Base-by-base conservation (phyloP, 2,888 invertebrate species). In the Mythimna vitellina region DNA sequence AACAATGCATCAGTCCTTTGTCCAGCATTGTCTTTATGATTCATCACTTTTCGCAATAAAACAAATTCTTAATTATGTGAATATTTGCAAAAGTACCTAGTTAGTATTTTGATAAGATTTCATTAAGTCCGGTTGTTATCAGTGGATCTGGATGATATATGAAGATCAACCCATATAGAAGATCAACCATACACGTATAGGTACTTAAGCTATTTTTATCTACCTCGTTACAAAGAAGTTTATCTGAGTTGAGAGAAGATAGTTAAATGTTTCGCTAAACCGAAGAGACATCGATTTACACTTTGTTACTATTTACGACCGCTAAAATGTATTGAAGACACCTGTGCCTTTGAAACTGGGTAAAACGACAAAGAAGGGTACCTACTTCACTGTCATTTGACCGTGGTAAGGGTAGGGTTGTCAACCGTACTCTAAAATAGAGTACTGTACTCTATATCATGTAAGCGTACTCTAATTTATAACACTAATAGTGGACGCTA, bases 1-100 rank as follows among this genome's bases (percentile, higher is more conserved):
- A 78, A 76, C 72, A 83, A 73, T 53, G 60, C 66, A 35, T 38
- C 32, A 53, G 35, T 67, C 70, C 66, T 80, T 84, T 81, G 83
- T 83, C 35, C 66, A 74, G 53, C 6, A 56, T 51, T 60, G 51
- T 57, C 42, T 62, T 71, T 10, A 51, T 80, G 81, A 80, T 22
- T 81, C 80, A 80, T 54, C 17, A 22, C 22, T 72, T 70, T 73
- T 56, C 9, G 32, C n/a, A 72, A 66, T 49, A 70, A 61, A 56
- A 35, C n/a, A 6, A 60, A 22, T 61, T 42, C 22, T 20, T 49
- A 49, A 38, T 35, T 38, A 22, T 46, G 29, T 35, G n/a, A 51
- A 53, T 14, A 7, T 62, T 60, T 29, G n/a, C 25, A 42, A 62
- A 65, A 53, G 25, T 42, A 20, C 46, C 17, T 54, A 32, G 2